Base-by-base conservation (phyloP, 2,113 vertebrate species). In the Leucopternis melanops region DNA sequence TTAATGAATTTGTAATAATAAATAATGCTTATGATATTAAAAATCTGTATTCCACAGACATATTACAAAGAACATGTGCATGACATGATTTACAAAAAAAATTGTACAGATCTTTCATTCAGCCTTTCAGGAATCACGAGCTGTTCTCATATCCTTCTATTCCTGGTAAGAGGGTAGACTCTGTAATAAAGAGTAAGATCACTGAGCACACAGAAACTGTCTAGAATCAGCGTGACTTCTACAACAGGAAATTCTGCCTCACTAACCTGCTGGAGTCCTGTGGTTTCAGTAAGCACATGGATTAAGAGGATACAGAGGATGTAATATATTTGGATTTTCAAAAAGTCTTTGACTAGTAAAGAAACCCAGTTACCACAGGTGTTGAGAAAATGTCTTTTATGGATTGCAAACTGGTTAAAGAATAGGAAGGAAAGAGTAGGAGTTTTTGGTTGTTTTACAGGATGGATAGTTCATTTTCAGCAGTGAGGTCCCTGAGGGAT, bases 1-100 rank as follows among this genome's bases (percentile, higher is more conserved):
- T 98, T 98, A 98, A 98, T 98, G 95, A 97, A 96, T 98, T 97
- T 98, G 96, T 97, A 97, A 97, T 98, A 97, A 98, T 98, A 98
- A 98, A 98, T 97, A 98, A 98, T 98, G 94, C 96, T 95, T 97
- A 97, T 85, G 93, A 96, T 97, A 97, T 97, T 97, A 98, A 97
- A 98, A 97, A 94, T 90, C 92, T 97, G 73, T 94, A 96, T 97
- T 97, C 94, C 82, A 93, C 38, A 50, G 87, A 63, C 86, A 77
- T 86, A 94, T 97, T 97, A 97, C 96, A 97, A 97, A 97, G 82
- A 97, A 81, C 87, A 95, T 95, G 95, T 94, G 93, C 83, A 89
- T 95, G 95, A 94, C 92, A 93, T 91, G 97, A 98, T 97, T 97
- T 97, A 96, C 81, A 96, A 91, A 98, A 95, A 95, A 96, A 92